phyloP scores from a whole-genome alignment of 2,113 vertebrate genomes.

The Gorsachius goisagi region DNA sequence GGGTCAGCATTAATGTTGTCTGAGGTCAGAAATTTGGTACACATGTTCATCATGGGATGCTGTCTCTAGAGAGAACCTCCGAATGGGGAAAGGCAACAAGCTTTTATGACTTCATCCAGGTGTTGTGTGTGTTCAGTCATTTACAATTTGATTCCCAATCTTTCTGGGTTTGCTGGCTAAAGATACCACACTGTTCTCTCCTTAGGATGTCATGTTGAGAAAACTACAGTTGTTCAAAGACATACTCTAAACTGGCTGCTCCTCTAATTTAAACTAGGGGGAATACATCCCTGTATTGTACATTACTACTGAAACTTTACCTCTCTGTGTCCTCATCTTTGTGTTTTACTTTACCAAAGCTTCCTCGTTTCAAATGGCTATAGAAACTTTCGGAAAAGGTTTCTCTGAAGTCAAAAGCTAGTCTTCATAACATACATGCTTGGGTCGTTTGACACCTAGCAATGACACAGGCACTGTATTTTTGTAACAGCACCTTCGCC shows the following conservation, averaged over 20 bases:
- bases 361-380: background rate
- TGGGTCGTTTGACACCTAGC: accelerated
- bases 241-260: too few species aligned
- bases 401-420: background rate
- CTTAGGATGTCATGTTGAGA: background rate
- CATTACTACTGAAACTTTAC: background rate
- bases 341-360: background rate
- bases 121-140: background rate
- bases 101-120: background rate
- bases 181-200: background rate
- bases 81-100: background rate
- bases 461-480: background rate
- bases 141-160: background rate
- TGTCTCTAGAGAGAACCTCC: background rate
- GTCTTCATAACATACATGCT: background rate
- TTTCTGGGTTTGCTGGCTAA: background rate
- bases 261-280: too few species aligned
- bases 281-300: background rate
- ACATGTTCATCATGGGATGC: background rate
- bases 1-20: background rate
- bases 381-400: background rate
- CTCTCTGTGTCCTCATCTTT: background rate
- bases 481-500: conserved; percentile 87
- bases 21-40: background rate
- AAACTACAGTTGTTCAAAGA: background rate